Evolutionary conservation across 2,797 vertebrate species (phyloP).

Genomic region (Choloepus didactylus): DNA sequence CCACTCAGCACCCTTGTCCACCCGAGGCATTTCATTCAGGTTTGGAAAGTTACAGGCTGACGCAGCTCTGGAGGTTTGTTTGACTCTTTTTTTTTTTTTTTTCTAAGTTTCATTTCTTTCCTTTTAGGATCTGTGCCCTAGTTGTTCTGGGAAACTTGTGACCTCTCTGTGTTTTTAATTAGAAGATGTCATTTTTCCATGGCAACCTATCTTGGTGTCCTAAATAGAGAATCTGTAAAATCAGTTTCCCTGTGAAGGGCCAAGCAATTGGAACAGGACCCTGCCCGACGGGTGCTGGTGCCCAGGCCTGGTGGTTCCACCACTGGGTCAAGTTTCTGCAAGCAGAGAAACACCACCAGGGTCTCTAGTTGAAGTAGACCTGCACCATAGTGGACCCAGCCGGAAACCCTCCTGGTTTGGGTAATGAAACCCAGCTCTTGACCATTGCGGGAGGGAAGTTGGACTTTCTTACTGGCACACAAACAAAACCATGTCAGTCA

Average conservation of each 20-base stretch:
- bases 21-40: slow-evolving; percentile 83
- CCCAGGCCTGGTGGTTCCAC: not conserved
- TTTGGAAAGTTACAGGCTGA: slow-evolving; percentile 87
- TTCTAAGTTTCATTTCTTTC: slow-evolving; percentile 85
- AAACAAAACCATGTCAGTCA: slow-evolving; percentile 45
- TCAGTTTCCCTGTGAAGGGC: slow-evolving; percentile 76
- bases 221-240: slow-evolving; percentile 88
- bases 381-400: not conserved
- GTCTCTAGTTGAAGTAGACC: not conserved
- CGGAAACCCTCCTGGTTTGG: not conserved
- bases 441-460: not conserved
- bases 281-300: not conserved
- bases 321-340: not conserved
- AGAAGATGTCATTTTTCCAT: slow-evolving; percentile 89
- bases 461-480: slow-evolving; percentile 52
- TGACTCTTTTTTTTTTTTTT: slow-evolving; percentile 68
- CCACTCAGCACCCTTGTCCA: not conserved
- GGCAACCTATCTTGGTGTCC: slow-evolving; percentile 87
- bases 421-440: slow-evolving; percentile 51
- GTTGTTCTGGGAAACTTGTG: slow-evolving; percentile 90
- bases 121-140: slow-evolving; percentile 87
- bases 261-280: slow-evolving; percentile 60
- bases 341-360: not conserved
- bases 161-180: slow-evolving; percentile 91
- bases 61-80: slow-evolving; percentile 76